Base-by-base conservation (phyloP, 2,888 invertebrate genomes). In the Apamea epomidion region DNA sequence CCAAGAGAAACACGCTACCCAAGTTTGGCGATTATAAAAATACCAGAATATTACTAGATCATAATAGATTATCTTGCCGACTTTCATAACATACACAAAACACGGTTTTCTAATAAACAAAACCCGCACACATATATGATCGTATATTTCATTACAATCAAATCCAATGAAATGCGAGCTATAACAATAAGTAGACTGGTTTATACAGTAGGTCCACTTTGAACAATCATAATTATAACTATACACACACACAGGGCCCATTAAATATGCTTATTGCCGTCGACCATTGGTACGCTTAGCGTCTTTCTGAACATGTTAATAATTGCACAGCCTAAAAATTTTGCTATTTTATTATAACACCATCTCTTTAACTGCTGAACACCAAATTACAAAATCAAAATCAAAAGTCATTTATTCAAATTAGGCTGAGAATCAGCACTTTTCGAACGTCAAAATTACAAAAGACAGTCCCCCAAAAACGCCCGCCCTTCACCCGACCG, bases 121-220 rank as follows among this genome's bases (percentile, higher is more conserved):
- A 62, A 71, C 37, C 16, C 37, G 25, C 37, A 51, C 58, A 37
- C 37, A 51, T 62, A 45, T 62, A 69, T 48, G 25, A 5, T 69
- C 32, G 45, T 70, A 77, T 73, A 77, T 85, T 85, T 70, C 54
- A 85, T 77, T 85, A 85, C 51, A 81, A 69, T 77, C 62, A 77
- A 70, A 65, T 85, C 65, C 45, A 74, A 82, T 58, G 14, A 65
- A 60, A 84, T 45, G 16, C 25, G 25, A 62, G 29, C 8, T 54
- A 54, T 16, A 58, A 65, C 29, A 45, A 21, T 45, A 67, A 42
- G 42, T 29, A 71, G 12, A 54, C n/a, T n/a, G n/a, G 5, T 60
- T 14, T 14, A 62, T 18, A 62, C 29, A 29, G 18, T 16, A 64
- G 62, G 62, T 32, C 29, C 29, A 64, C 18, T 64, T 18, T 29